A percentile compares a stretch with the other conserved stretches of the same genome.
phyloP scores from a whole-genome alignment of 2,113 vertebrate genomes.

The Corynorhinus townsendii region DNA sequence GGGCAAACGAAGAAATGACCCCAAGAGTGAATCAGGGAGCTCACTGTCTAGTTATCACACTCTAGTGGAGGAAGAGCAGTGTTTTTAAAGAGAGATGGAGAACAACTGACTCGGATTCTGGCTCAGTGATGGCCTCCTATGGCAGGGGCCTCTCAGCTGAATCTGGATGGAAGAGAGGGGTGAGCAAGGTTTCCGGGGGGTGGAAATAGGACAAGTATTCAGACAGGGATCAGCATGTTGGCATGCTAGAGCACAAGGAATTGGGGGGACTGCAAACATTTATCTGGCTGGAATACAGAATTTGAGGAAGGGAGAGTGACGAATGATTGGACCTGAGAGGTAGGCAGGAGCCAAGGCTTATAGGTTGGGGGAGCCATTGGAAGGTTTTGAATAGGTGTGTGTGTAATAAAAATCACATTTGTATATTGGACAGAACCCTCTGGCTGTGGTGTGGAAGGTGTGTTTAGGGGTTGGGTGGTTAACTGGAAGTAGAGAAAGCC shows the following conservation, averaged over 20 bases:
- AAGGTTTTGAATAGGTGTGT: not conserved
- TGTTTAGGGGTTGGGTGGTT: not conserved
- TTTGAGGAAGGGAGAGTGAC: not conserved
- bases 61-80: not conserved
- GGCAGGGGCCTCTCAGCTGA: not conserved
- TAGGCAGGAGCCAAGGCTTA: not conserved
- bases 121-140: not conserved
- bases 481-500: not conserved
- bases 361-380: not conserved
- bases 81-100: not conserved
- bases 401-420: not conserved
- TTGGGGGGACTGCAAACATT: not conserved
- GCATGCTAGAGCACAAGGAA: accelerated
- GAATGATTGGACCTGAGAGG: too few species aligned
- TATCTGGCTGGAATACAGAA: not conserved
- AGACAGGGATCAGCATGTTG: not conserved
- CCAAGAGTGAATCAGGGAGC: not conserved
- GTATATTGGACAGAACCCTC: not conserved
- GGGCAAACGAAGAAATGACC: not conserved
- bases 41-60: not conserved
- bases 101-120: not conserved
- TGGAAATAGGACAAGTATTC: not conserved
- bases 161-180: not conserved
- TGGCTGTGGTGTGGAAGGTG: not conserved
- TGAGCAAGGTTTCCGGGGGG: not conserved